Percentiles rank a stretch among this genome's conserved stretches.
Evolutionary conservation across 2,797 vertebrate genomes (phyloP).

Genomic region (Orientallactaga sibirica): DNA sequence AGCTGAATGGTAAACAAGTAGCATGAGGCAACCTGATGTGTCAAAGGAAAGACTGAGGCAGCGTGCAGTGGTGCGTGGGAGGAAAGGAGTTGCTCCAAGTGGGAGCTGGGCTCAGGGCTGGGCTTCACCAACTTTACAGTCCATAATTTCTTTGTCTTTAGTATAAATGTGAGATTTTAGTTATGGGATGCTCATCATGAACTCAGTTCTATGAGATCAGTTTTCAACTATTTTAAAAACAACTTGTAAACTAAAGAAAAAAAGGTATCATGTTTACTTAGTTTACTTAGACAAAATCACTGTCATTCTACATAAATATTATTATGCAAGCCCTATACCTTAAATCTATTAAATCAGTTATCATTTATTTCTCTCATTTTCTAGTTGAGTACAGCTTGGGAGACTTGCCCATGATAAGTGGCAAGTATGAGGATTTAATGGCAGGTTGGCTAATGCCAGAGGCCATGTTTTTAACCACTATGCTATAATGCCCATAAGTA

Average conservation of each 20-base stretch:
- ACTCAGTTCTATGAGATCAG: neutral
- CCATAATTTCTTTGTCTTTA: neutral
- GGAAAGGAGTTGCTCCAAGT: neutral
- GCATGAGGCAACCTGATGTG: neutral
- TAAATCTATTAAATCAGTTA: neutral
- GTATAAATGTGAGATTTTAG: neutral
- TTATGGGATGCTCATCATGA: neutral
- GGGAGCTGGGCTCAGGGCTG: neutral
- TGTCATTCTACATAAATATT: neutral
- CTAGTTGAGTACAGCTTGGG: neutral
- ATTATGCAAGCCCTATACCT: neutral
- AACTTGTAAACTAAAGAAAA: slow-evolving; percentile 25
- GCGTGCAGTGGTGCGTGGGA: neutral
- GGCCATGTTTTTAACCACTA: neutral
- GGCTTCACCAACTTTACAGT: neutral
- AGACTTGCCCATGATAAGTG: neutral
- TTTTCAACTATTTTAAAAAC: slow-evolving; percentile 48
- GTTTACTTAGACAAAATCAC: slow-evolving; percentile 18
- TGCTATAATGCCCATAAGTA: neutral
- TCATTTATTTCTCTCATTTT: slow-evolving; percentile 22
- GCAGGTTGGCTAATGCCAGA: neutral
- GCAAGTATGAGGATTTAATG: slow-evolving; percentile 1
- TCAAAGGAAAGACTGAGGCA: neutral
- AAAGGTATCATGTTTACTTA: neutral
- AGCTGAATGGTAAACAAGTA: slow-evolving; percentile 22